These are phyloP conservation scores for Drosophila lacteicornis DNA, from an alignment of 1,140 invertebrate genomes.

Conservation along the genomic window DNA sequence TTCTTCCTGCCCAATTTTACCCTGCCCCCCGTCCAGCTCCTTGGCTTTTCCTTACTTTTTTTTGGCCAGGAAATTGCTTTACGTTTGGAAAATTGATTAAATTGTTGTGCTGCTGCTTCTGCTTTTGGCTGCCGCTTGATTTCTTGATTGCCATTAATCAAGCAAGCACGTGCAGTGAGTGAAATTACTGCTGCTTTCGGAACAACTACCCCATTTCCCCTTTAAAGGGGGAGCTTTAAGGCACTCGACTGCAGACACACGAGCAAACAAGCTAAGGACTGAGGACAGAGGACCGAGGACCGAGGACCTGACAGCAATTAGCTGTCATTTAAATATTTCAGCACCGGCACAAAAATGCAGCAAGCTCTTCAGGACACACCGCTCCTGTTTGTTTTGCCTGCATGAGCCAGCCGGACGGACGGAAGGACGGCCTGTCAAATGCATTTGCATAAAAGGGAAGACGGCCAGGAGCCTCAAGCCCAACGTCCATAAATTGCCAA, in stretches of 20 bases:
- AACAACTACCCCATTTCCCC: slow-evolving; percentile 1
- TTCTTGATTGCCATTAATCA: slow-evolving; percentile 81
- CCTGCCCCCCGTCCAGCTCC: neutral
- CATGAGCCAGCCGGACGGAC: slow-evolving; percentile 16
- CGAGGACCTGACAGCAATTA: slow-evolving; percentile 68
- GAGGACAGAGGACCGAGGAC: slow-evolving; percentile 25
- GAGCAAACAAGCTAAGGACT: slow-evolving; percentile 64
- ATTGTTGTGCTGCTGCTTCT: slow-evolving; percentile 65
- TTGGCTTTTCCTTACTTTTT: slow-evolving; percentile 24
- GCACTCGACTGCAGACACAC: slow-evolving; percentile 68
- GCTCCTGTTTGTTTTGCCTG: slow-evolving; percentile 40
- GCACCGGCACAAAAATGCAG: slow-evolving; percentile 70
- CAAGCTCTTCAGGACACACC: slow-evolving; percentile 29
- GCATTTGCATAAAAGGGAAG: slow-evolving; percentile 59
- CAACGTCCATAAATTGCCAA: slow-evolving; percentile 62
- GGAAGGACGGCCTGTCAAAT: slow-evolving; percentile 54
- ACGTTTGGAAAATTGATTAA: slow-evolving; percentile 80
- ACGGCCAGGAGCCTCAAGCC: slow-evolving; percentile 35
- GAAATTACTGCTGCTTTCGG: slow-evolving; percentile 33
- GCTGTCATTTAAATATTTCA: slow-evolving; percentile 83
- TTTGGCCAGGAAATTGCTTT: slow-evolving; percentile 69
- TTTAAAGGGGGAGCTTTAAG: slow-evolving; percentile 25
- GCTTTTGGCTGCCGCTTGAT: slow-evolving; percentile 57
- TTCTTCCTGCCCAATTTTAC: slow-evolving; percentile 63
- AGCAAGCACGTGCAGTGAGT: slow-evolving; percentile 56